These are phyloP conservation scores for Hyposmocoma kahamanoa DNA, from an alignment of 1,140 invertebrate species.

Conservation along the genomic window DNA sequence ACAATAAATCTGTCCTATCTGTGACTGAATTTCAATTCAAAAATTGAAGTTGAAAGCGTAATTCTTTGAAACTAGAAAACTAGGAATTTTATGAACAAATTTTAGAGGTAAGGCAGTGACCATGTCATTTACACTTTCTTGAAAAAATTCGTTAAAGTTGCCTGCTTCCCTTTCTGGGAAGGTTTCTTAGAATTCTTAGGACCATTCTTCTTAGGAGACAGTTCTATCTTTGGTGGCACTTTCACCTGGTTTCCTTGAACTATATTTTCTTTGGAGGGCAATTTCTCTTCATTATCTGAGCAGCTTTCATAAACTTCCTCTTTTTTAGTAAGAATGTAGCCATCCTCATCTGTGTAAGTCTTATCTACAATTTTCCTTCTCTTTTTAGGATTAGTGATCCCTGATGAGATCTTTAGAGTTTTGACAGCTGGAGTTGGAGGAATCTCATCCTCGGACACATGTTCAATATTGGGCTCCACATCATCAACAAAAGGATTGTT, in stretches of 20 bases:
- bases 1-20: too few species aligned
- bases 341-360: conserved; percentile 62
- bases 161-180: conserved; percentile 57
- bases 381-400: conserved; percentile 58
- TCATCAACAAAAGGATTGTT: conserved; percentile 45
- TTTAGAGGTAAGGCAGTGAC: too few species aligned
- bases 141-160: conserved; percentile 56
- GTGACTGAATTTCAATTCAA: too few species aligned
- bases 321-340: conserved; percentile 59
- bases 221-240: conserved; percentile 23
- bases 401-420: conserved; percentile 56
- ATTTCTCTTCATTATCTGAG: conserved; percentile 52
- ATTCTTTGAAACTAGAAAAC: too few species aligned
- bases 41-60: too few species aligned
- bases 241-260: conserved; percentile 15
- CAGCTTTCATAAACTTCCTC: conserved; percentile 64
- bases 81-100: too few species aligned
- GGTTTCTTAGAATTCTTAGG: conserved; percentile 40
- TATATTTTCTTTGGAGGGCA: conserved; percentile 20
- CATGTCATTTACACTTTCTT: conserved; percentile 49
- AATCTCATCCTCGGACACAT: conserved; percentile 63
- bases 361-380: conserved; percentile 61
- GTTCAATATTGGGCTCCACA: conserved; percentile 11
- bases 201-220: conserved; percentile 30
- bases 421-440: conserved; percentile 52